Evolutionary conservation across 2,113 vertebrate species (phyloP).

Genomic region (Poecilia latipinna): DNA sequence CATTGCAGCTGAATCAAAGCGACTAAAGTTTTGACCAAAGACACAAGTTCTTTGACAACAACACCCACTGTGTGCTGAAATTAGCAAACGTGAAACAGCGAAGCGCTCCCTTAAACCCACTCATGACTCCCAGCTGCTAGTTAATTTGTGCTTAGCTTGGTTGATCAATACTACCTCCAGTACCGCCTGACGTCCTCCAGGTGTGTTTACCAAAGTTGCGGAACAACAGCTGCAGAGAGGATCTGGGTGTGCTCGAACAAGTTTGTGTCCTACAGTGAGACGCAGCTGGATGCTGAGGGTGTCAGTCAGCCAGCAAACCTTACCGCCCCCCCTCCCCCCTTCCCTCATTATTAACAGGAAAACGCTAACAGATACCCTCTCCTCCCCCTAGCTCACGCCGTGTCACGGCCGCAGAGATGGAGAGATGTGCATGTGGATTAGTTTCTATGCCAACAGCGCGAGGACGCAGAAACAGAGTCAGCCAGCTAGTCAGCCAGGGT

Average conservation of each 20-base stretch:
- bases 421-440: slow-evolving; percentile 79
- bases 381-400: slow-evolving; percentile 62
- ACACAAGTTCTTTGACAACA: background rate
- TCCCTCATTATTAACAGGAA: slow-evolving; percentile 73
- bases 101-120: slow-evolving; percentile 26
- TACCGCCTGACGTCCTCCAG: slow-evolving; percentile 45
- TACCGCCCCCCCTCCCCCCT: slow-evolving; percentile 2
- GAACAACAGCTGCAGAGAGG: slow-evolving; percentile 20
- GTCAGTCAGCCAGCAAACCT: slow-evolving; percentile 38
- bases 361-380: slow-evolving; percentile 54
- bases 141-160: slow-evolving; percentile 41
- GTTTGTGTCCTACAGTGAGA: slow-evolving; percentile 41
- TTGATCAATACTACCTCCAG: slow-evolving; percentile 55
- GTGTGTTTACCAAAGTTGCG: slow-evolving; percentile 26
- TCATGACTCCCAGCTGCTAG: slow-evolving; percentile 47
- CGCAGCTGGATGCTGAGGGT: slow-evolving; percentile 64
- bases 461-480: slow-evolving; percentile 75
- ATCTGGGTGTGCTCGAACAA: slow-evolving; percentile 21
- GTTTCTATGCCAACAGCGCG: slow-evolving; percentile 83
- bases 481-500: slow-evolving; percentile 74
- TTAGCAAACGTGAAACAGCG: slow-evolving; percentile 30
- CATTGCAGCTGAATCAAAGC: background rate
- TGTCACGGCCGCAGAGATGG: slow-evolving; percentile 41
- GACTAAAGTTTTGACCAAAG: slow-evolving; percentile 24
- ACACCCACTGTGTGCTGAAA: slow-evolving; percentile 10